Conservation (phyloP, 1,140 invertebrate species). For the Drosophila kohkoa region DNA sequence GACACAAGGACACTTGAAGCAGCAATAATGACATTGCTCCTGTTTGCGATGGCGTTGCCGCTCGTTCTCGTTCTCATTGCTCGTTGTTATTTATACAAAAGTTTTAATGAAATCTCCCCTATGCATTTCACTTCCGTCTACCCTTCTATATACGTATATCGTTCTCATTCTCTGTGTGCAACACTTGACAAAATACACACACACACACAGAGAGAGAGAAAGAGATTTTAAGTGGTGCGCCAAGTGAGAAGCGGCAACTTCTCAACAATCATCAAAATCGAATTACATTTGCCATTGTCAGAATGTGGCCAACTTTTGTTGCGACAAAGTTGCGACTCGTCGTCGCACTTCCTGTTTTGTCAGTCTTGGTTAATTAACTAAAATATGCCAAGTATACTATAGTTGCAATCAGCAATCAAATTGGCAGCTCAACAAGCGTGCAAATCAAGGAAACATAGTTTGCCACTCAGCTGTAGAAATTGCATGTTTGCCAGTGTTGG, state of each 20-base stretch:
- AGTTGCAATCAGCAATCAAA: too few species aligned
- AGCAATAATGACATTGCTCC: slow-evolving; percentile 58
- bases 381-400: background rate
- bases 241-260: background rate
- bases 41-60: background rate
- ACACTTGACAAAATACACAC: slow-evolving; percentile 2
- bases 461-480: too few species aligned
- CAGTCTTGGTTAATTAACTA: slow-evolving; percentile 1
- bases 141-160: background rate
- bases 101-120: slow-evolving; percentile 53
- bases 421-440: too few species aligned
- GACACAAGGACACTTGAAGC: slow-evolving; percentile 46
- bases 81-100: slow-evolving; percentile 59
- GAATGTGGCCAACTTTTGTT: slow-evolving; percentile 24
- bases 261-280: slow-evolving; percentile 40
- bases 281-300: slow-evolving; percentile 33
- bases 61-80: background rate
- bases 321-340: background rate
- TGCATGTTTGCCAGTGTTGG: background rate
- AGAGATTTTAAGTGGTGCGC: background rate
- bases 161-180: background rate
- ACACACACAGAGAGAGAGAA: background rate
- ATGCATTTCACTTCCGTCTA: slow-evolving; percentile 9
- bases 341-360: background rate
- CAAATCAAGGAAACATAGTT: too few species aligned